Evolutionary conservation across 2,113 vertebrate genomes (phyloP), one percentile per base, ranked within the genome.

Genomic region (Mesocricetus auratus): DNA sequence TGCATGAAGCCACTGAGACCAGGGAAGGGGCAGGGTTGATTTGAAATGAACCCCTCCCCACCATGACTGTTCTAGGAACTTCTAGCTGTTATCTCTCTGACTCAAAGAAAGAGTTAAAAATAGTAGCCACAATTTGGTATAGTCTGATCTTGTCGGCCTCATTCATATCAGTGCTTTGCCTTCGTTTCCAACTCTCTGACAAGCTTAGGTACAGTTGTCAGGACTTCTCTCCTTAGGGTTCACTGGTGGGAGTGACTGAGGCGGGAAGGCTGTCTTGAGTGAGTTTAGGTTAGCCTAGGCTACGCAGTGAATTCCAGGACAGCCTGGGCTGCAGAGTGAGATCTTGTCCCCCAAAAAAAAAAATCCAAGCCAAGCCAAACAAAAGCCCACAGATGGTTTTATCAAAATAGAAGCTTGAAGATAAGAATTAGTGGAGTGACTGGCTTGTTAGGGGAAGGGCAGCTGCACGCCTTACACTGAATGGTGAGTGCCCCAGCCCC

Each of bases 381-480:
- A 21, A 56, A 82, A 82, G 3, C 53, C 53, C 0, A 0, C 47
- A 77, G 81, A 11, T 82, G 53, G 47, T 82, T 93, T 93, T 82
- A 50, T 90, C 88, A 91, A 90, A 95, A 69, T 26, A 79, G 42
- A 94, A 79, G 6, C 56, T 58, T 93, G 42, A 45, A 45, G 15
- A 36, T 42, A 42, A 53, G 11, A 56, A 56, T 31, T 50, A 96
- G n/a, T 7, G 81, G 79, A 66, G 1, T 19, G 47, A 68, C 15
- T 42, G 88, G 42, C 22, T 50, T 86, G 81, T 86, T 45, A 78
- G 78, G 47, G 62, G 86, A 92, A 33, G 10, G 33, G 7, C 62
- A n/a, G n/a, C 4, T 66, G 8, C 2, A 1, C 0, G n/a, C 19
- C 36, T 89, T 81, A 79, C 75, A 75, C n/a, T 73, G 12, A 11